phyloP scores from a whole-genome alignment of 2,888 invertebrate genomes.

The Lasioglossum oenotherae region DNA sequence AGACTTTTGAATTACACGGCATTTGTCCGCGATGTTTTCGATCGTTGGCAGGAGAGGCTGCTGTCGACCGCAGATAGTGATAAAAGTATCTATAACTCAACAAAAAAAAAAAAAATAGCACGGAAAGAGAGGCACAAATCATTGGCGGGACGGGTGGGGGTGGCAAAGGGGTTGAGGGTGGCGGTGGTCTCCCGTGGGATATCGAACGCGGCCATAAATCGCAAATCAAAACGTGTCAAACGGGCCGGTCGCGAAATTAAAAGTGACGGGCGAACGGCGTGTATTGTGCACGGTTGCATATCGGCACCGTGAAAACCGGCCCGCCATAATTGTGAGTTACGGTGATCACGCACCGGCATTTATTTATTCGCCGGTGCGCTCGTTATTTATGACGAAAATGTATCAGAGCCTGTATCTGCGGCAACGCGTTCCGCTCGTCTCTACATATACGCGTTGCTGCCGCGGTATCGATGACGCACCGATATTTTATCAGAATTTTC shows the following conservation, averaged over 20 bases:
- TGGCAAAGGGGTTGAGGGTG: neutral
- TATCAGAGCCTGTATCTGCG: constrained; percentile 71
- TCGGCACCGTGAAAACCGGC: constrained; percentile 68
- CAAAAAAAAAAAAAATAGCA: constrained; percentile 32
- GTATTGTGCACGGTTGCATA: constrained; percentile 63
- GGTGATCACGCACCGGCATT: constrained; percentile 73
- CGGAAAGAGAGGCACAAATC: constrained; percentile 68
- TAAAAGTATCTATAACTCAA: constrained; percentile 65
- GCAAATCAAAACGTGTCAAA: constrained; percentile 82
- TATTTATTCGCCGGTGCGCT: constrained; percentile 74
- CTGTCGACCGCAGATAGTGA: constrained; percentile 39
- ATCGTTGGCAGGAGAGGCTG: neutral
- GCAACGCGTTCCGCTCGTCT: constrained; percentile 33
- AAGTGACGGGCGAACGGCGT: constrained; percentile 79
- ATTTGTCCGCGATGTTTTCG: constrained; percentile 21
- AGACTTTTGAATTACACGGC: constrained; percentile 13
- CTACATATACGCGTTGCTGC: constrained; percentile 32
- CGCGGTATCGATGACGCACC: constrained; percentile 73
- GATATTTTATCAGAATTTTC: constrained; percentile 73
- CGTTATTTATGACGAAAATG: constrained; percentile 78
- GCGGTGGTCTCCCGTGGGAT: constrained; percentile 61
- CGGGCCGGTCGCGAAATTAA: constrained; percentile 80
- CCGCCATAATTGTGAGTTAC: constrained; percentile 81
- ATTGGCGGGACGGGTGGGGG: constrained; percentile 42
- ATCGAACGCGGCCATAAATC: constrained; percentile 80